A percentile compares a stretch with the other conserved stretches of the same genome.
These are phyloP conservation scores for Porites lobata DNA, from an alignment of 92 coral and sea anemone species.

Conservation along the genomic window DNA sequence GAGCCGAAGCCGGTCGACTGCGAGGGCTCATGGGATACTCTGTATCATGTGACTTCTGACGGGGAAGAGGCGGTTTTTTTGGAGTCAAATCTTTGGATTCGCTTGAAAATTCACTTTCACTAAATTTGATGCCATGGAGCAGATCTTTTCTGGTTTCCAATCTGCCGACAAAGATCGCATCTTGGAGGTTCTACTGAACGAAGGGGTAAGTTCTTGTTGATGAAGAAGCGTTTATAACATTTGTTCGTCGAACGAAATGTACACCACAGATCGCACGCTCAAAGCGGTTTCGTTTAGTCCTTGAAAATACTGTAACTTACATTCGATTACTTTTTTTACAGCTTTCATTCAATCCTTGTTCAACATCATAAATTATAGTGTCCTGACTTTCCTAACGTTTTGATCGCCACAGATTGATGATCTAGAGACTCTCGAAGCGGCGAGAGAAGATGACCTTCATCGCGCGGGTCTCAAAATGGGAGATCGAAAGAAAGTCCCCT, in stretches of 20 bases:
- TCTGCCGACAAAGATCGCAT: constrained; percentile 28
- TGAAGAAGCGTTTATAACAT: neutral
- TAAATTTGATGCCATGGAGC: neutral
- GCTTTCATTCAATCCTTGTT: neutral
- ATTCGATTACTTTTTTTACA: neutral
- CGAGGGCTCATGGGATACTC: constrained; percentile 18
- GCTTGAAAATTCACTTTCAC: neutral
- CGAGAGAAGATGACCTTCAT: constrained; percentile 38
- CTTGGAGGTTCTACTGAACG: constrained; percentile 14
- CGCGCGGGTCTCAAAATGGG: constrained; percentile 40
- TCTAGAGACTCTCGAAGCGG: constrained; percentile 20
- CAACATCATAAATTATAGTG: neutral
- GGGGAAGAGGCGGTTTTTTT: constrained; percentile 21
- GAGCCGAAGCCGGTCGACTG: constrained; percentile 10
- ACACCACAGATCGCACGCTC: neutral
- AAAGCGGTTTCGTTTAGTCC: no score
- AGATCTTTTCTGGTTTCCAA: neutral
- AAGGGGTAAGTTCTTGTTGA: constrained; percentile 51
- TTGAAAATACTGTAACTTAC: no score
- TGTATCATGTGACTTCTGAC: constrained; percentile 1
- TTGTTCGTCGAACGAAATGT: neutral
- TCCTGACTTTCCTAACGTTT: neutral
- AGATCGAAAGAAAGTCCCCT: neutral
- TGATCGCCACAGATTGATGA: constrained; percentile 42
- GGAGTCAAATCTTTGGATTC: neutral